These are phyloP conservation scores for Meganola albula DNA, from an alignment of 2,888 invertebrate species.

Conservation along the genomic window DNA sequence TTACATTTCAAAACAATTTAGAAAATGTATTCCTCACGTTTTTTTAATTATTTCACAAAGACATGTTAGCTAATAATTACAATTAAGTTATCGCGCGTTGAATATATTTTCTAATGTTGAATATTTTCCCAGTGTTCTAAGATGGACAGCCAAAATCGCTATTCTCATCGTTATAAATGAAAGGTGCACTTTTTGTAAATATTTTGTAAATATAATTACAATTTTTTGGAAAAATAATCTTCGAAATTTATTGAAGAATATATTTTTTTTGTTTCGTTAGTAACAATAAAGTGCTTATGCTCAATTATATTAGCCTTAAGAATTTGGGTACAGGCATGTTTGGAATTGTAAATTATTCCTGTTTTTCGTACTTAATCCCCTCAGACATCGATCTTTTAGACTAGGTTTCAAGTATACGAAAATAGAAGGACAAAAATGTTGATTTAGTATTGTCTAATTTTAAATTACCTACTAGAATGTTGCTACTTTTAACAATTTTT, in stretches of 20 bases:
- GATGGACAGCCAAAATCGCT: slow-evolving; percentile 67
- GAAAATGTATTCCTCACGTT: slow-evolving; percentile 59
- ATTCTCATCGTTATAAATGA: slow-evolving; percentile 42
- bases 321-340: slow-evolving; percentile 37
- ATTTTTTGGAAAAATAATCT: slow-evolving; percentile 47
- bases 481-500: no score
- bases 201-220: slow-evolving; percentile 66
- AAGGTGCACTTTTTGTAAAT: slow-evolving; percentile 65
- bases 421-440: no score
- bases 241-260: slow-evolving; percentile 43
- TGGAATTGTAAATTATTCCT: slow-evolving; percentile 40
- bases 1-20: slow-evolving; percentile 24
- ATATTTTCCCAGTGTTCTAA: slow-evolving; percentile 36
- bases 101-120: slow-evolving; percentile 47
- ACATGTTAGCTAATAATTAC: slow-evolving; percentile 38
- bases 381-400: slow-evolving; percentile 44
- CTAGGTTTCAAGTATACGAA: slow-evolving; percentile 72
- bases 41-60: slow-evolving; percentile 34
- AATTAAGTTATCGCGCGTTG: slow-evolving; percentile 35
- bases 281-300: slow-evolving; percentile 67
- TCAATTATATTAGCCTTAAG: slow-evolving; percentile 71
- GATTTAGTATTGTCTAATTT: no score
- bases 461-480: no score
- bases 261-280: slow-evolving; percentile 53
- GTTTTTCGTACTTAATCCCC: slow-evolving; percentile 44